phyloP scores from a whole-genome alignment of 2,797 vertebrate genomes.

The Neosilurus hyrtlii region DNA sequence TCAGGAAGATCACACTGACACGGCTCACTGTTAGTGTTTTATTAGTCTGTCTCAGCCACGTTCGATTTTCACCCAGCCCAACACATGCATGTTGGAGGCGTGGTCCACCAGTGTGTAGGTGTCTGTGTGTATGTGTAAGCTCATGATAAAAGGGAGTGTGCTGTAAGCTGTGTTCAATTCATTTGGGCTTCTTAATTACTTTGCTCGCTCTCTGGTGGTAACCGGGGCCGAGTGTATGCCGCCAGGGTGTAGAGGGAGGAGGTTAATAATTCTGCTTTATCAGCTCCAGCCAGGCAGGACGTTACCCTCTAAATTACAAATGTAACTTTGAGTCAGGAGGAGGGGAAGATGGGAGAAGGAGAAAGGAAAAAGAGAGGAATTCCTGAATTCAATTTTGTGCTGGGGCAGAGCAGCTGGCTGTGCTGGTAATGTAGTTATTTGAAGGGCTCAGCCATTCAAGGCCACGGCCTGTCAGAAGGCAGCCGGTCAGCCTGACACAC shows the following conservation, averaged over 20 bases:
- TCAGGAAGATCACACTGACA: slow-evolving; percentile 67
- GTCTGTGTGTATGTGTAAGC: slow-evolving; percentile 12
- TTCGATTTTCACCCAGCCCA: slow-evolving; percentile 50
- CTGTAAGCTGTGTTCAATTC: slow-evolving; percentile 82
- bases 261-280: slow-evolving; percentile 63
- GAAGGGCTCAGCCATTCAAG: slow-evolving; percentile 81
- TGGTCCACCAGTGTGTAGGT: slow-evolving; percentile 74
- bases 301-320: slow-evolving; percentile 96
- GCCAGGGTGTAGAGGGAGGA: slow-evolving; percentile 56
- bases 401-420: slow-evolving; percentile 86
- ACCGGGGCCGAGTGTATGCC: slow-evolving; percentile 60
- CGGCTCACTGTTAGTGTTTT: slow-evolving; percentile 40
- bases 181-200: slow-evolving; percentile 93
- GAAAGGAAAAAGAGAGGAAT: slow-evolving; percentile 82
- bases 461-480: slow-evolving; percentile 68
- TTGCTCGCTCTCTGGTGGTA: slow-evolving; percentile 79
- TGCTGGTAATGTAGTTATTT: slow-evolving; percentile 90
- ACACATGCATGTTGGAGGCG: slow-evolving; percentile 83
- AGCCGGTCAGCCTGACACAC: slow-evolving; percentile 57
- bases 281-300: slow-evolving; percentile 82
- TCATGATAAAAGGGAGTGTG: slow-evolving; percentile 67
- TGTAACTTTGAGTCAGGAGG: slow-evolving; percentile 86
- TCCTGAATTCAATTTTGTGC: slow-evolving; percentile 92
- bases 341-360: slow-evolving; percentile 59
- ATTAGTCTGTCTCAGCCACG: slow-evolving; percentile 43